phyloP scores from a whole-genome alignment of 2,113 vertebrate species.

The Eclectus roratus region DNA sequence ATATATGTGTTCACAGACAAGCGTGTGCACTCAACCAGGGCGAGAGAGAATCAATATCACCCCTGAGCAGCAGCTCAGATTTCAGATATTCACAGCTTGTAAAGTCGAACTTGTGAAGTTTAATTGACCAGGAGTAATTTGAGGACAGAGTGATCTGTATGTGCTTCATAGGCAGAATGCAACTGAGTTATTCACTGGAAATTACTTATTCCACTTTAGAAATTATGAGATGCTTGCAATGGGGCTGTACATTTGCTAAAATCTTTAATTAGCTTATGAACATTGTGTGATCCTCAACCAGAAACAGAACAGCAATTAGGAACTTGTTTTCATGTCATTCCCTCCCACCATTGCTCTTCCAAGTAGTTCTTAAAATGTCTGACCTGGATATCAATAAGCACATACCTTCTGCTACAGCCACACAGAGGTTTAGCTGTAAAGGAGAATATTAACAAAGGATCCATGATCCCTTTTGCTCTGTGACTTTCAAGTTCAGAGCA shows the following conservation, averaged over 20 bases:
- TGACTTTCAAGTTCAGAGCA: conserved; percentile 18
- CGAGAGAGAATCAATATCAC: conserved; percentile 30
- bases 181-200: background rate
- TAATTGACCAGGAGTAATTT: conserved; percentile 57
- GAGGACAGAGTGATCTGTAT: conserved; percentile 14
- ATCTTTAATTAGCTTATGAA: background rate
- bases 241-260: background rate
- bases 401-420: background rate
- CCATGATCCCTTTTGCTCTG: background rate
- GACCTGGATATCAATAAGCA: background rate
- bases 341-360: background rate
- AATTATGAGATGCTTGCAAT: background rate
- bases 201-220: conserved; percentile 47
- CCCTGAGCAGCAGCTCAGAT: conserved; percentile 36
- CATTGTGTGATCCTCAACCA: background rate
- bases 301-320: conserved; percentile 17
- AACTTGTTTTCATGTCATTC: background rate
- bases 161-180: conserved; percentile 1
- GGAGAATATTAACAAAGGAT: conserved; percentile 16
- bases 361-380: background rate
- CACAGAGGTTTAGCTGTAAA: background rate
- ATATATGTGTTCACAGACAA: background rate
- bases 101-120: conserved; percentile 49
- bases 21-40: conserved; percentile 32
- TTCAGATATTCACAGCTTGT: conserved; percentile 55